These are phyloP conservation scores for Oryzias javanicus DNA, from an alignment of 2,113 vertebrate species.

Conservation along the genomic window DNA sequence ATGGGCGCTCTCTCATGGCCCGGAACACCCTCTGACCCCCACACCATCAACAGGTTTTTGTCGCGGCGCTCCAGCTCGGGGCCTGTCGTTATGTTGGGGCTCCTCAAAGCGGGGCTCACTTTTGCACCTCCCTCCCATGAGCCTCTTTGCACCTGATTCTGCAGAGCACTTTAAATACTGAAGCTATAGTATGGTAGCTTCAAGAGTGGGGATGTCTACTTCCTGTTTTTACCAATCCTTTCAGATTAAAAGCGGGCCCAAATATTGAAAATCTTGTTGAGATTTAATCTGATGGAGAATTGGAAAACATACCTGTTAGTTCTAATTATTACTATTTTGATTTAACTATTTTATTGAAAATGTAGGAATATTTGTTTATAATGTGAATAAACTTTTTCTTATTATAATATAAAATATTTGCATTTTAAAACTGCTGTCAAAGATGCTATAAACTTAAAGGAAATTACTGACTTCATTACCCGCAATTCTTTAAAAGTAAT, in stretches of 20 bases:
- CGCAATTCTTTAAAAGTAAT: too few species aligned
- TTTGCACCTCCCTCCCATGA: conserved; percentile 8
- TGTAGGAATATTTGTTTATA: too few species aligned
- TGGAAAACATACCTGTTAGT: too few species aligned
- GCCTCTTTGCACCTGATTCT: conserved; percentile 6
- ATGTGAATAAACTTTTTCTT: too few species aligned
- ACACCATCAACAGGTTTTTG: conserved; percentile 47
- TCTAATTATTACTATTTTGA: too few species aligned
- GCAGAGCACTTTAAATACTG: background rate
- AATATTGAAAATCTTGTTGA: too few species aligned
- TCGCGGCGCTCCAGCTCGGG: conserved; percentile 17
- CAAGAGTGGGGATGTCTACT: background rate
- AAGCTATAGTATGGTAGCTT: background rate
- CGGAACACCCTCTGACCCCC: conserved; percentile 59
- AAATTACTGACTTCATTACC: too few species aligned
- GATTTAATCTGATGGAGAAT: too few species aligned
- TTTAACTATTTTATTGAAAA: too few species aligned
- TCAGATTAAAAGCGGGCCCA: background rate
- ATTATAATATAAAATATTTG: too few species aligned
- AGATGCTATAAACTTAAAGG: too few species aligned
- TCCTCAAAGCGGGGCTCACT: conserved; percentile 7
- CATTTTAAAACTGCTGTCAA: too few species aligned
- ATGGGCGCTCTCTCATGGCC: conserved; percentile 57
- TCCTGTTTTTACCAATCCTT: conserved; percentile 1
- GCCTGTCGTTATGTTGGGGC: background rate